These are phyloP conservation scores for Micropterix aruncella DNA, from an alignment of 2,888 invertebrate species.

Conservation along the genomic window DNA sequence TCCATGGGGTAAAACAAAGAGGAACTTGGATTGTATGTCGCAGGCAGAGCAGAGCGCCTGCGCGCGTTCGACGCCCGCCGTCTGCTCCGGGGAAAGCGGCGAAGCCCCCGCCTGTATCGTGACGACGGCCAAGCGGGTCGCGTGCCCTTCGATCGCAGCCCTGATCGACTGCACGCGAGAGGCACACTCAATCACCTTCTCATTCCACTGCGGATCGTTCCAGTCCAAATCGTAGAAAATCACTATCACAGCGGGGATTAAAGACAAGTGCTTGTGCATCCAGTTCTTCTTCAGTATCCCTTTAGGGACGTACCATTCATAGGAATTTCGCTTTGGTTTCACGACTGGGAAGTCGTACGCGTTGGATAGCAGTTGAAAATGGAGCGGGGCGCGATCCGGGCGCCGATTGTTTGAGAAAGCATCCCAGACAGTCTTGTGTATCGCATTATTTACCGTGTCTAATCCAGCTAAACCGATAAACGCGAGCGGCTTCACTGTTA, in stretches of 20 bases:
- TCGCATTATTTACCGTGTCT: conserved; percentile 68
- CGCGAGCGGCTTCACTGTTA: conserved; percentile 72
- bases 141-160: conserved; percentile 56
- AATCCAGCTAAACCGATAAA: conserved; percentile 81
- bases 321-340: conserved; percentile 77
- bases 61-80: conserved; percentile 79
- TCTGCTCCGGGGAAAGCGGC: conserved; percentile 66
- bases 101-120: conserved; percentile 77
- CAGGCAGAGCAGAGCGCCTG: conserved; percentile 83
- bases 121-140: conserved; percentile 72
- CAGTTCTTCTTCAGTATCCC: conserved; percentile 91
- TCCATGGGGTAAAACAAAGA: conserved; percentile 84
- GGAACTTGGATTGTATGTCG: conserved; percentile 79
- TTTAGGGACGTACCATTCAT: conserved; percentile 91
- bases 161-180: conserved; percentile 74
- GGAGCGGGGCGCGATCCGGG: conserved; percentile 67
- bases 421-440: conserved; percentile 90
- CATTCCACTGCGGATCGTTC: conserved; percentile 90
- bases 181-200: conserved; percentile 88
- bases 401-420: conserved; percentile 74
- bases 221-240: conserved; percentile 96
- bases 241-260: conserved; percentile 85
- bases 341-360: conserved; percentile 80
- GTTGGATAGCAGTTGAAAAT: conserved; percentile 67
- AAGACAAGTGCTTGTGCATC: conserved; percentile 84